Percentiles rank a stretch among this genome's conserved stretches.
Conservation (phyloP, 2,797 vertebrate genomes). For the Enteromius treurensis region DNA sequence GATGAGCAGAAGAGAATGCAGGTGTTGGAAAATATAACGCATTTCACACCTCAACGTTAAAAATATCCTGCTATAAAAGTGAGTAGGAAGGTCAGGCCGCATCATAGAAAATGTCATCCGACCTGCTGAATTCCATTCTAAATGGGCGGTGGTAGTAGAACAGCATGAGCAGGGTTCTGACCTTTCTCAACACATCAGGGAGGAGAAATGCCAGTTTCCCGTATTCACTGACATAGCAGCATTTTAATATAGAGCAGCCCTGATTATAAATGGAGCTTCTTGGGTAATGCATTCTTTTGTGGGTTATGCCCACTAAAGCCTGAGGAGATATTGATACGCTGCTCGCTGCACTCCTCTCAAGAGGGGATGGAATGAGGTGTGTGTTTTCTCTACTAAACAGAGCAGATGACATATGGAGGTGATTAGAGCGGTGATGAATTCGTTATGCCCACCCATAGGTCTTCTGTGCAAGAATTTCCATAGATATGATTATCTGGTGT, state of each 20-base stretch:
- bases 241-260: slow-evolving; percentile 66
- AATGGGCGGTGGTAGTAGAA: slow-evolving; percentile 60
- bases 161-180: slow-evolving; percentile 65
- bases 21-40: slow-evolving; percentile 60
- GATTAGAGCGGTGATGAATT: slow-evolving; percentile 28
- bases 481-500: slow-evolving; percentile 33
- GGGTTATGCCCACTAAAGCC: slow-evolving; percentile 29
- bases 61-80: slow-evolving; percentile 69
- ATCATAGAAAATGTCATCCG: slow-evolving; percentile 75
- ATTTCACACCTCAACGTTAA: slow-evolving; percentile 54
- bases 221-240: slow-evolving; percentile 73
- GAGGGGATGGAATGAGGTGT: slow-evolving; percentile 20
- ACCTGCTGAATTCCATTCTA: slow-evolving; percentile 72
- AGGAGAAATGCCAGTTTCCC: slow-evolving; percentile 76
- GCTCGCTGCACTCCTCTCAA: background rate
- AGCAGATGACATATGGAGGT: slow-evolving; percentile 45
- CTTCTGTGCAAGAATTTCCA: background rate
- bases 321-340: slow-evolving; percentile 35
- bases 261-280: slow-evolving; percentile 51
- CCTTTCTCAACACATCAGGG: slow-evolving; percentile 76
- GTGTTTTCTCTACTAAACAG: slow-evolving; percentile 19
- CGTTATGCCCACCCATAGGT: slow-evolving; percentile 12
- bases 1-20: slow-evolving; percentile 48
- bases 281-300: slow-evolving; percentile 36
- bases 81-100: slow-evolving; percentile 72